Evolutionary conservation across 2,888 invertebrate genomes (phyloP), one percentile per base, ranked within the genome.

Genomic region (Mesochorus sp.): DNA sequence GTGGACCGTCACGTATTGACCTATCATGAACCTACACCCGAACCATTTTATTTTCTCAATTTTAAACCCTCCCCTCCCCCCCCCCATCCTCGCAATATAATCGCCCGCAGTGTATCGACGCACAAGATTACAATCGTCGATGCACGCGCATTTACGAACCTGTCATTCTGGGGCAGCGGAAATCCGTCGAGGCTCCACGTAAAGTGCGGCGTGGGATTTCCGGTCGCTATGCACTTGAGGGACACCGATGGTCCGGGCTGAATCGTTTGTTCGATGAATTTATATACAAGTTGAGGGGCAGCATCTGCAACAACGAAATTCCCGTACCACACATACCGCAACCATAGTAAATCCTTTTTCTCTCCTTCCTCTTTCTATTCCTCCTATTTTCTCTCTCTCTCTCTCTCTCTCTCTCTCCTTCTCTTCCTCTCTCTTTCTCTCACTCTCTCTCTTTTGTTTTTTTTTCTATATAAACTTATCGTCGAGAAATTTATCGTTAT

Each of bases 141-240:
- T 76, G 39, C 62, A 49, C 31, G 31, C 70, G 73, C n/a, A n/a
- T n/a, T 67, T 79, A 71, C 74, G 80, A 88, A 94, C 95, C 95
- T 93, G 82, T 94, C 94, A 88, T 94, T 94, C 64, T 95, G 94
- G 28, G 95, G 96, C 88, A 96, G 94, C 61, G 97, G 95, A 91
- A 97, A 97, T 53, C 97, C 97, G 89, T 97, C 97, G 81, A 97
- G 93, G 5, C 95, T 94, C 98, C 98, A 98, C 59, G 95, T 94
- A 91, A 98, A 97, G 90, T 96, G 96, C 2, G 98, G 98, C 59
- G 97, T 96, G 4, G 98, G 98, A 91, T 97, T 98, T 59, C 98
- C 98, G 86, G 97, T 95, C n/a, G 97, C 97, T 78, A 96, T 96
- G 92, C 98, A 98, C 91, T 97, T 97, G 83, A 98, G 93, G 17